Evolutionary conservation across 2,113 vertebrate species (phyloP).

Genomic region (Pterocles burchelli): DNA sequence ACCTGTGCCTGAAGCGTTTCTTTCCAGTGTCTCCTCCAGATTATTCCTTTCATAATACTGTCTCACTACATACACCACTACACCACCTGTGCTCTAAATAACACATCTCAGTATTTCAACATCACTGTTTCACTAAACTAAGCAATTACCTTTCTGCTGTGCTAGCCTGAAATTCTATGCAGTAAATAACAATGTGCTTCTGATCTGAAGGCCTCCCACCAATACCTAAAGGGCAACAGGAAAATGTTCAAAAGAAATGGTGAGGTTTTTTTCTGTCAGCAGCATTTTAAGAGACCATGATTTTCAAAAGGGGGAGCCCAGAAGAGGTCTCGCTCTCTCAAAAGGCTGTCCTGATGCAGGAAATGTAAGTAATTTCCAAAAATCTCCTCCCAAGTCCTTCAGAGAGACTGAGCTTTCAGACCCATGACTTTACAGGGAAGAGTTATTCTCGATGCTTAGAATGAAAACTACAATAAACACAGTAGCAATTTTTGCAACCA

Average conservation of each 20-base stretch:
- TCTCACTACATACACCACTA: neutral
- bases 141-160: constrained; percentile 31
- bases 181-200: neutral
- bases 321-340: neutral
- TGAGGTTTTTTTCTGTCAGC: neutral
- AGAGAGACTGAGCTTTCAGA: neutral
- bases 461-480: neutral
- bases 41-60: constrained; percentile 26
- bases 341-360: neutral
- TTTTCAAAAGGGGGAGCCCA: neutral
- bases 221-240: neutral
- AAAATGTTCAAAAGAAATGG: neutral
- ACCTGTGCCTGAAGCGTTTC: neutral
- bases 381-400: neutral
- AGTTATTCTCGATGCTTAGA: neutral
- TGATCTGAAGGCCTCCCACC: neutral
- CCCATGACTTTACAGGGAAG: neutral
- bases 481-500: neutral
- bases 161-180: neutral
- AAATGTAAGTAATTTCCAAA: neutral
- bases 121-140: neutral
- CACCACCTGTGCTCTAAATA: constrained; percentile 24
- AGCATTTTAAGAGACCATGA: neutral
- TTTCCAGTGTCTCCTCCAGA: constrained; percentile 15
- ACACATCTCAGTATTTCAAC: neutral